Evolutionary conservation across 2,888 invertebrate species (phyloP), one percentile per base, ranked within the genome.

Genomic region (Leptothorax acervorum): DNA sequence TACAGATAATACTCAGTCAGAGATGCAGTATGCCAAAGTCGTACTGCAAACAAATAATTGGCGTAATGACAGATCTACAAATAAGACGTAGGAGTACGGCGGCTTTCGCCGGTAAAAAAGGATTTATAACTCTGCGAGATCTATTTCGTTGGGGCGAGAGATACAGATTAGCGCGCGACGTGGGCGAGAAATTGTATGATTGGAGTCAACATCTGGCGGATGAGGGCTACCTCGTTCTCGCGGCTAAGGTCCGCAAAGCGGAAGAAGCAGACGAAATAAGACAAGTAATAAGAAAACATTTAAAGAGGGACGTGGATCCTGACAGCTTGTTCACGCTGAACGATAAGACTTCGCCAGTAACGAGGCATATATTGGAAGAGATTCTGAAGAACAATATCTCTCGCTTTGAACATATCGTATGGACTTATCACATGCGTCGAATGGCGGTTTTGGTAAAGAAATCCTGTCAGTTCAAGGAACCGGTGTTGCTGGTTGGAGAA

Each of bases 141-240:
- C 95, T 99, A 35, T 99, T 99, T 94, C 96, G 99, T 82, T 99
- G 99, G 99, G 99, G 98, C 1, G 98, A 99, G 94, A 96, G 99
- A 31, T 99, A 99, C 94, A 97, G 97, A 84, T 95, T 97, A 42
- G 97, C 98, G 3, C 95, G 95, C 4, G 94, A 96, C 5, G 95
- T 96, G 9, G 95, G 95, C 9, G 95, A 96, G 57, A 95, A 94
- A 55, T 97, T 97, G 90, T 99, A 99, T 92, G 99, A 99, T 95
- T 99, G 99, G 99, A 98, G 98, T 94, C 99, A 99, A 93, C 99
- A 99, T 95, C 96, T 99, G 68, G 98, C 99, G 0, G 99, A 99
- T 93, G 99, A 99, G 95, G 99, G 99, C 0, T 99, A 98, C 94
- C 96, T 99, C 83, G 97, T 99, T 8, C 95, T 99, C 71, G 99